Evolutionary conservation across 2,888 invertebrate species (phyloP), one percentile per base, ranked within the genome.

Genomic region (Patella depressa): DNA sequence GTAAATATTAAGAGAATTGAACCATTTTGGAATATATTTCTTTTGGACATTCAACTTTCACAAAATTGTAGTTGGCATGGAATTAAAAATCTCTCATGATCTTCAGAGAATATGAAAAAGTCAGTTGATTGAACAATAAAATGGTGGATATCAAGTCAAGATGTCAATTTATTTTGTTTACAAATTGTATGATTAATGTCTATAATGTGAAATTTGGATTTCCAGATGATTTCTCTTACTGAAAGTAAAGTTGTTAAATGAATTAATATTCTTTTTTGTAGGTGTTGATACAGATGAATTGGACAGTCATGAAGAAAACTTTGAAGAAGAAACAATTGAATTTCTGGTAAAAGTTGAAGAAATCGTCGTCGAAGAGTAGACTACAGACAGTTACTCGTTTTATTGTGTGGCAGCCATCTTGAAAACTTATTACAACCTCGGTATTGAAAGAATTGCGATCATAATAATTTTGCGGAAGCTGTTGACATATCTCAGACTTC

Each of bases 291-390:
- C 98, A n/a, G 98, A 98, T 92, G 96, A 95, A 91, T 93, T 97
- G 86, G 96, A 96, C 91, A 95, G 95, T 75, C 96, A 97, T 90
- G 93, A 94, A 75, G 94, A 94, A 88, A 97, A 97, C 92, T 95
- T 97, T 88, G 97, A 97, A 91, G 98, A 98, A 91, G 98, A 98
- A 93, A 94, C 96, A 90, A 95, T 98, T 89, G 98, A 98, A 95
- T 98, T 98, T 95, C 96, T 98, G 94, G 95, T 98, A 91, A 98
- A 98, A 94, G 90, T 91, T 77, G 97, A 98, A 94, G 98, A 98
- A 94, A 94, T 94, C 89, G 81, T 90, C 71, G 80, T 91, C 73
- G 90, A 90, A 80, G 89, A 89, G 88, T 88, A 89, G 87, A 85
- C 53, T 29, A 70, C n/a, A 53, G 15, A 74, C 59, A 15, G 14